A percentile compares a stretch with the other conserved stretches of the same genome.
Conservation (phyloP, 1,140 invertebrate genomes). For the Antheraea pernyi region DNA sequence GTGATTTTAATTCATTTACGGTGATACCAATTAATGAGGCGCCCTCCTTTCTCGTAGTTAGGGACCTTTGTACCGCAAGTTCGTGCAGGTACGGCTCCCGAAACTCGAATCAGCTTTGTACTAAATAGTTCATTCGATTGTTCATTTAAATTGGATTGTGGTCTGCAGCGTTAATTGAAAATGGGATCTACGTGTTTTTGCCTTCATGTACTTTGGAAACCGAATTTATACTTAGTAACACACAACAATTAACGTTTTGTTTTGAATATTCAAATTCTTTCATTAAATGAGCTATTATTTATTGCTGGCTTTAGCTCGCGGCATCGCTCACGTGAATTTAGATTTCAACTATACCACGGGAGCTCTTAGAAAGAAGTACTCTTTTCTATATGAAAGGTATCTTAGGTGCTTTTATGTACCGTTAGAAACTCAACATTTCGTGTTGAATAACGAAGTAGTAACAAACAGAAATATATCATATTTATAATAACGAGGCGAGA, state of each 20-base stretch:
- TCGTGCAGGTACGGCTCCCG: not conserved
- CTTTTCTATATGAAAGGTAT: too few species aligned
- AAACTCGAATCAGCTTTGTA: constrained; percentile 4
- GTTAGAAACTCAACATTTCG: too few species aligned
- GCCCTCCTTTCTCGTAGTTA: not conserved
- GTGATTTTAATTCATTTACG: constrained; percentile 3
- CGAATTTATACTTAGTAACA: not conserved
- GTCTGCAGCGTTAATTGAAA: not conserved
- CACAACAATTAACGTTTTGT: not conserved
- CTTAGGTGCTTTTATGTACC: too few species aligned
- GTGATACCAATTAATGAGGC: not conserved
- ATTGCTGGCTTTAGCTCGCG: too few species aligned
- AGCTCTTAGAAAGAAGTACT: too few species aligned
- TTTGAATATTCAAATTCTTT: too few species aligned
- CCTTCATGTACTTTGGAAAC: not conserved
- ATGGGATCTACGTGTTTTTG: not conserved
- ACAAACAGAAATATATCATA: too few species aligned
- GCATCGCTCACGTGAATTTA: too few species aligned
- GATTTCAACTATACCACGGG: too few species aligned
- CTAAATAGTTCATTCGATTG: constrained; percentile 3
- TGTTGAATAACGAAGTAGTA: too few species aligned
- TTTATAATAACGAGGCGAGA: too few species aligned
- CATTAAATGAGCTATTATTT: too few species aligned
- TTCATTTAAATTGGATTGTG: constrained; percentile 5
- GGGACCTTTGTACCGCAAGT: constrained; percentile 1